Evolutionary conservation across 2,888 invertebrate species (phyloP), one percentile per base, ranked within the genome.

Genomic region (Lysandra bellargus): DNA sequence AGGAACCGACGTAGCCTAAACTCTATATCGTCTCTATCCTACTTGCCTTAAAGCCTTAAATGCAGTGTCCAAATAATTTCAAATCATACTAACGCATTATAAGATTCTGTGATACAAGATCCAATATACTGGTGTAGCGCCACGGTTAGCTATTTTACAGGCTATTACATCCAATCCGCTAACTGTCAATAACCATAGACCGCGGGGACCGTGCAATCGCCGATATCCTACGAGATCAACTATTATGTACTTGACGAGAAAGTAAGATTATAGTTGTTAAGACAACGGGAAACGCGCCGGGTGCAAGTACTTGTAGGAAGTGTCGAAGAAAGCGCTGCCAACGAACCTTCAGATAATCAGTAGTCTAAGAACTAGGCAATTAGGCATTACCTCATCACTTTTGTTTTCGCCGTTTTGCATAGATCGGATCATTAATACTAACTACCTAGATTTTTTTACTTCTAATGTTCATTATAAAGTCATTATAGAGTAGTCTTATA

Each of bases 171-270:
- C 33, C 69, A 14, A 69, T 69, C 69, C 33, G 14, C 33, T 69
- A 69, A 17, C 69, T 17, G 33, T 37, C 69, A 14, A 33, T 69
- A 69, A 69, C 64, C 64, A 14, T 61, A 61, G 1, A 61, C 61
- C 7, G n/a, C 69, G 33, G 37, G 69, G 12, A 37, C 69, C 69
- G 37, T 64, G 30, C 30, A 64, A 64, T 64, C 64, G 12, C 61
- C 69, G 69, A 69, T 69, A 69, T 69, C 33, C 33, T 33, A 69
- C 37, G 33, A 69, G 4, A 69, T 69, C 64, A 12, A 64, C 30
- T 69, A 69, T 69, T 69, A 69, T 69, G 33, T 69, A 69, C 33
- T 69, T 69, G 37, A 69, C 69, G 69, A 69, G 69, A 69, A 69
- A 69, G 69, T 69, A 69, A 69, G 69, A 69, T 69, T 69, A 69